These are phyloP conservation scores for Calidris pygmaea DNA, from an alignment of 2,113 vertebrate species.

Conservation along the genomic window DNA sequence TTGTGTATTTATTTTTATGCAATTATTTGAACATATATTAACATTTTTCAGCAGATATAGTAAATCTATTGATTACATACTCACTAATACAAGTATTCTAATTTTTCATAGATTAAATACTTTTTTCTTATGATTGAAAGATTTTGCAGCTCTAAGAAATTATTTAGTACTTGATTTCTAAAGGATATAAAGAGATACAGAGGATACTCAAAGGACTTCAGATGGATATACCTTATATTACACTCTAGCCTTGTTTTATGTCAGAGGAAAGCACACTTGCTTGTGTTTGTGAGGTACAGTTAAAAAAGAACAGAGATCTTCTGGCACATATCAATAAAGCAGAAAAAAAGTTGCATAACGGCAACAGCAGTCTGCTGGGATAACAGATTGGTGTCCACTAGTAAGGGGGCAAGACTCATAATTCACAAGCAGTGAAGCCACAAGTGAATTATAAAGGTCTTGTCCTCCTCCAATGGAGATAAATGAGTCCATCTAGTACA, in stretches of 20 bases:
- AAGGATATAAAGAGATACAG: neutral
- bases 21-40: neutral
- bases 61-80: neutral
- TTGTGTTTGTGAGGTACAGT: neutral
- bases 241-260: slow-evolving; percentile 5
- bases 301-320: neutral
- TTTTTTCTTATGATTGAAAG: slow-evolving; percentile 17
- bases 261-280: neutral
- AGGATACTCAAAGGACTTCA: neutral
- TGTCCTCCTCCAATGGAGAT: slow-evolving; percentile 23
- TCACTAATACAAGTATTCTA: neutral
- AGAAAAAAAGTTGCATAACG: neutral
- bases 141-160: slow-evolving; percentile 20
- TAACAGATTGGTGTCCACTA: slow-evolving; percentile 14
- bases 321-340: neutral
- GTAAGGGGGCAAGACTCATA: neutral
- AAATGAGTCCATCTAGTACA: neutral
- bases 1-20: neutral
- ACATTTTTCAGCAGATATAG: neutral
- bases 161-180: slow-evolving; percentile 19
- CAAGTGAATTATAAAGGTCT: slow-evolving; percentile 56
- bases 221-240: neutral
- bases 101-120: neutral
- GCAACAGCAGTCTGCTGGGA: neutral
- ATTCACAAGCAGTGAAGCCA: slow-evolving; percentile 48